Conservation (phyloP, 2,797 vertebrate species). For the Enteromius viviparus region DNA sequence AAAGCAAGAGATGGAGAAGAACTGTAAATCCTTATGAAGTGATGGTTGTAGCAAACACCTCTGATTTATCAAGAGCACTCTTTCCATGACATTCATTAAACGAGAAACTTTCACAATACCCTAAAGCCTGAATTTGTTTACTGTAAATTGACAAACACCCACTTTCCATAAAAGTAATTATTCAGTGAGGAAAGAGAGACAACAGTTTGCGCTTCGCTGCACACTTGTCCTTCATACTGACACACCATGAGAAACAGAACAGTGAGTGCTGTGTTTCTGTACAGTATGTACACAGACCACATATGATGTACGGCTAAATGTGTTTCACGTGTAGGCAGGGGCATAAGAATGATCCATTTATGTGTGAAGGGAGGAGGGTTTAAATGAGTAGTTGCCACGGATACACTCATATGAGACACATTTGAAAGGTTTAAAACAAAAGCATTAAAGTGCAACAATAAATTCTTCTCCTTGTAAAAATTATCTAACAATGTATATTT, state of each 20-base stretch:
- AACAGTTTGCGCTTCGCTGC: neutral
- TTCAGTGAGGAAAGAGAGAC: constrained; percentile 29
- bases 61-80: constrained; percentile 31
- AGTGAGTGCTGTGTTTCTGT: neutral
- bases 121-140: constrained; percentile 36
- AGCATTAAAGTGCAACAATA: neutral
- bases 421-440: neutral
- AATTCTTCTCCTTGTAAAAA: neutral
- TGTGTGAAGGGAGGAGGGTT: neutral
- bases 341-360: constrained; percentile 1
- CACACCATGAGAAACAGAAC: neutral
- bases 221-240: constrained; percentile 12
- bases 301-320: constrained; percentile 8
- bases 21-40: neutral
- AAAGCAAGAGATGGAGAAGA: constrained; percentile 5
- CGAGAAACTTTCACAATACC: constrained; percentile 15
- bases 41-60: constrained; percentile 1
- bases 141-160: constrained; percentile 25
- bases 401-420: constrained; percentile 17
- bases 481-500: neutral
- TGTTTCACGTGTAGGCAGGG: neutral
- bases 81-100: constrained; percentile 41
- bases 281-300: neutral
- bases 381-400: constrained; percentile 24
- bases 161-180: constrained; percentile 26